Evolutionary conservation across 2,113 vertebrate species (phyloP).

Genomic region (Glaucomys volans): DNA sequence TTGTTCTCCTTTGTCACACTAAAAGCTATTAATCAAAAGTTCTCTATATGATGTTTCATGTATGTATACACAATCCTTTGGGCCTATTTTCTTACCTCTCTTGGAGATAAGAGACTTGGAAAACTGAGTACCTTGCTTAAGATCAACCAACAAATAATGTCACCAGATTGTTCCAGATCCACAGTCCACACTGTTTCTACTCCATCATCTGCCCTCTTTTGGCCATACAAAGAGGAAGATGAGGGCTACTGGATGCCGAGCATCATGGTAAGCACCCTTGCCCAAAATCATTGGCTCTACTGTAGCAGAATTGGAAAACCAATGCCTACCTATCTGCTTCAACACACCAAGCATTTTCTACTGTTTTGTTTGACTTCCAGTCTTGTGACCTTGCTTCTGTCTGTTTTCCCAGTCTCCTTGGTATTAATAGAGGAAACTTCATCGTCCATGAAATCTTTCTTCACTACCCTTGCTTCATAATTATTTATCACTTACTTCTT

Average conservation of each 20-base stretch:
- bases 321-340: neutral
- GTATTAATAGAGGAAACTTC: neutral
- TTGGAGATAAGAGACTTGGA: neutral
- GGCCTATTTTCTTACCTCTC: neutral
- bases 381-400: neutral
- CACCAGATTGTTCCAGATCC: neutral
- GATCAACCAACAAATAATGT: neutral
- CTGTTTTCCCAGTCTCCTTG: neutral
- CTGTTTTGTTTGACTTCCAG: neutral
- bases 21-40: neutral
- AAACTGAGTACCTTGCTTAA: neutral
- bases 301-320: neutral
- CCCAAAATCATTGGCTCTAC: neutral
- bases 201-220: neutral
- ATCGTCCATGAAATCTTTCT: neutral
- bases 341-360: neutral
- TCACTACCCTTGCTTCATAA: neutral
- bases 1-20: neutral
- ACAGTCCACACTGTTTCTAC: neutral
- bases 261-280: neutral
- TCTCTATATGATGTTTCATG: neutral
- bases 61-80: neutral
- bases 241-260: no score
- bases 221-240: neutral
- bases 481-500: neutral